Evolutionary conservation across 1,140 invertebrate species (phyloP), one percentile per base, ranked within the genome.

Genomic region (Bombus superbus): DNA sequence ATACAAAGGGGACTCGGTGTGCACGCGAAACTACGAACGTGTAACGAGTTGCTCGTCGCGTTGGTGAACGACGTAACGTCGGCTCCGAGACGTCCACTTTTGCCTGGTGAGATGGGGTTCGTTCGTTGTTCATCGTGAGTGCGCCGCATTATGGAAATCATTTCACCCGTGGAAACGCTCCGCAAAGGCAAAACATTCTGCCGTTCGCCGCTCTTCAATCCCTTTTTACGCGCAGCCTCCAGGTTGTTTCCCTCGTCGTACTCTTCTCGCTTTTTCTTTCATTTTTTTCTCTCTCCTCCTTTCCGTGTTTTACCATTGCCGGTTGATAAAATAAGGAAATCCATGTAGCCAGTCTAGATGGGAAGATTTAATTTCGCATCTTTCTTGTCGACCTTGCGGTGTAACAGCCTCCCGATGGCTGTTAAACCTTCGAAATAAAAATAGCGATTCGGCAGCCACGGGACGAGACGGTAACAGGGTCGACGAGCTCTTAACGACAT

Each of bases 101-200:
- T 11, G 53, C 40, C 38, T 8, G 3, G 9, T n/a, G n/a, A 53
- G 10, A 59, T 80, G 42, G n/a, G 62, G 47, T 78, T 80, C 66
- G 68, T 44, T 42, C 68, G 68, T 81, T 73, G 84, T 66, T 81
- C 83, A 40, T 47, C 82, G 86, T 15, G 83, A 81, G 57, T 76
- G 72, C 77, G 83, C 11, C 32, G 35, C 35, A 85, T 85, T 81
- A 74, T 81, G 47, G 71, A 85, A 78, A 85, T 85, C 73, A 81
- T 85, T 85, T 85, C 77, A 81, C 47, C 83, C 74, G 79, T 73
- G 80, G 79, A 82, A 86, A 83, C 57, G 57, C 35, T 44, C 13
- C 32, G 35, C 53, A 80, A 81, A 74, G 77, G 64, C 64, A 66
- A 74, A 86, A 79, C 84, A 71, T 72, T 83, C 22, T 35, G 64